phyloP scores from a whole-genome alignment of 64 coral and sea anemone genomes.

The Cladopsammia gracilis region DNA sequence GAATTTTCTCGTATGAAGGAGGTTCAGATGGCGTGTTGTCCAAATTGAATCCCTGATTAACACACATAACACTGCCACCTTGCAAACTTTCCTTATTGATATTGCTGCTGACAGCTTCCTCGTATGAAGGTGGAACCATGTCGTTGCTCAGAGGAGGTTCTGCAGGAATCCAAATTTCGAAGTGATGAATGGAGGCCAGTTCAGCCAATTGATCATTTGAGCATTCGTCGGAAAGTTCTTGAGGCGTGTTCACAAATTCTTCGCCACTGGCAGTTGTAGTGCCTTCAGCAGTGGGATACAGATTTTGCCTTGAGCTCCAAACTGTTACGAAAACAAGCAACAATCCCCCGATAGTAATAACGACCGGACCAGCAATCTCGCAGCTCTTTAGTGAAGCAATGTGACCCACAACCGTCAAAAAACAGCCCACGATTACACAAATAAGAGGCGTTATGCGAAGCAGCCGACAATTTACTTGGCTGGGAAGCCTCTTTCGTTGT shows the following conservation, averaged over 20 bases:
- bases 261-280: background rate
- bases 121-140: conserved; percentile 13
- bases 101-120: background rate
- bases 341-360: background rate
- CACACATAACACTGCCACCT: too few species aligned
- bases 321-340: background rate
- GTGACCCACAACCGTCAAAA: background rate
- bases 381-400: background rate
- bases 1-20: too few species aligned
- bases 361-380: background rate
- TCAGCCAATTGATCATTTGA: background rate
- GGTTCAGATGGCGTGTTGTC: too few species aligned
- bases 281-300: background rate
- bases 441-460: background rate
- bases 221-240: background rate
- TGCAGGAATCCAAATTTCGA: background rate
- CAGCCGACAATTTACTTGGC: background rate
- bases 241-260: background rate
- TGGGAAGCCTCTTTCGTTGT: background rate
- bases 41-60: too few species aligned
- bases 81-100: too few species aligned
- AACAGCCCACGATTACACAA: background rate
- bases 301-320: background rate
- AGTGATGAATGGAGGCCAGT: background rate
- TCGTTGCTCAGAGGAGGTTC: background rate